Percentiles rank a stretch among this genome's conserved stretches.
These are phyloP conservation scores for Lipophrys pholis DNA, from an alignment of 2,113 vertebrate species.

Conservation along the genomic window DNA sequence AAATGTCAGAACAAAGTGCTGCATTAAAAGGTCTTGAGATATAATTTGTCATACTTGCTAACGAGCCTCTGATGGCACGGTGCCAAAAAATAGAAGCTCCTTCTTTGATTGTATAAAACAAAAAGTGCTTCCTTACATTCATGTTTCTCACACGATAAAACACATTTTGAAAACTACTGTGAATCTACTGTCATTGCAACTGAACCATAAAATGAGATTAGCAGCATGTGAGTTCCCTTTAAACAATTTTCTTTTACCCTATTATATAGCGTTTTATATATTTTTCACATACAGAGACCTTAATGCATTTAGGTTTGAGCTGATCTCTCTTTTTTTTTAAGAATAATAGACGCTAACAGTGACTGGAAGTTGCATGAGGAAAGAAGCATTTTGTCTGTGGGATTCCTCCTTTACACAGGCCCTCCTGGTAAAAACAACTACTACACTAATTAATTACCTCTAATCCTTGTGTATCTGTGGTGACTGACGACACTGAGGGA, in stretches of 20 bases:
- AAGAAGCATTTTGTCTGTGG: conserved; percentile 18
- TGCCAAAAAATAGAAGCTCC: conserved; percentile 14
- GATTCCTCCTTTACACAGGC: conserved; percentile 11
- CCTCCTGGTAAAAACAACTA: conserved; percentile 52
- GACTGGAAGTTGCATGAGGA: too few relatives aligned
- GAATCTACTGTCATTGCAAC: background rate
- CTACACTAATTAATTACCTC: conserved; percentile 62
- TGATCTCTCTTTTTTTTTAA: background rate
- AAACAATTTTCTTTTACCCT: too few relatives aligned
- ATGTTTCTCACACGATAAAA: too few relatives aligned
- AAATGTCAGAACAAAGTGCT: conserved; percentile 61
- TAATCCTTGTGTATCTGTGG: conserved; percentile 69
- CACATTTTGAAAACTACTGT: background rate
- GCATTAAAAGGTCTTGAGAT: conserved; percentile 50
- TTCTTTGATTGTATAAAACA: background rate
- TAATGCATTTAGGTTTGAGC: background rate
- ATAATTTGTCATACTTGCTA: conserved; percentile 19
- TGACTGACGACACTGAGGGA: conserved; percentile 60
- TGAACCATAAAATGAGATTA: conserved; percentile 4
- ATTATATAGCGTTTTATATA: too few relatives aligned
- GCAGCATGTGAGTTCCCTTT: background rate
- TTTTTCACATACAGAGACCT: background rate
- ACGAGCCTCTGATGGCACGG: conserved; percentile 23
- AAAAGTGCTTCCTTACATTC: too few relatives aligned
- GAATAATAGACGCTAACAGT: background rate